Base-by-base conservation (phyloP, 2,113 vertebrate species). In the Pan troglodytes region DNA sequence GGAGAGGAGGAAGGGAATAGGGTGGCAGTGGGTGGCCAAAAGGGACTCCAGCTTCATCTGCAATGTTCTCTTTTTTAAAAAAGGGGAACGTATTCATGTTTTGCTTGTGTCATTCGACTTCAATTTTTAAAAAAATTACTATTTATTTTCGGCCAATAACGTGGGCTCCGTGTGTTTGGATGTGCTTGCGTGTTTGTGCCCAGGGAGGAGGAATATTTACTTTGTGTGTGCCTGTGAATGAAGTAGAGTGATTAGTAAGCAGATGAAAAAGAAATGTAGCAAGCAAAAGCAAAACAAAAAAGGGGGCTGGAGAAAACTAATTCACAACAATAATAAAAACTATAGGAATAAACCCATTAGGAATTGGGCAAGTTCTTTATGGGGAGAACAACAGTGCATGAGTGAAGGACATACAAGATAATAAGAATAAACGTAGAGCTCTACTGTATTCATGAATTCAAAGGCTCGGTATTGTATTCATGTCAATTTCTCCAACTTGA, bases 71-170 rank as follows among this genome's bases (percentile, higher is more conserved):
- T 50, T 80, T 96, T 82, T 94, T 92, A 92, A 95, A 95, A 97
- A 93, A 95, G 48, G 72, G 82, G 80, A 94, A 95, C 86, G 88
- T 82, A 97, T 97, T 98, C 97, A 85, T 90, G 92, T 97, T 97
- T 95, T 0, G 27, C 90, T 96, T 88, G 17, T 97, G 80, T 95
- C 88, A 96, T 98, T 98, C 90, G 97, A 93, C 73, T 96, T 96
- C 96, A 97, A 98, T 97, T 96, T 95, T 88, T 5, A 8, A 93
- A 95, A 97, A 96, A 93, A 90, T 86, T 95, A 92, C 81, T 94
- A 96, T 96, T 97, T 95, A 97, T 97, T 97, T 95, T 81, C 94
- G 96, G 95, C 72, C 97, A 96, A 90, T 97, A 95, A 97, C 18
- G 50, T 45, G 23, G 7, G 88, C 92, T 92, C 94, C 59, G 64